phyloP scores from a whole-genome alignment of 1,140 invertebrate genomes.

The Maconellicoccus hirsutus region DNA sequence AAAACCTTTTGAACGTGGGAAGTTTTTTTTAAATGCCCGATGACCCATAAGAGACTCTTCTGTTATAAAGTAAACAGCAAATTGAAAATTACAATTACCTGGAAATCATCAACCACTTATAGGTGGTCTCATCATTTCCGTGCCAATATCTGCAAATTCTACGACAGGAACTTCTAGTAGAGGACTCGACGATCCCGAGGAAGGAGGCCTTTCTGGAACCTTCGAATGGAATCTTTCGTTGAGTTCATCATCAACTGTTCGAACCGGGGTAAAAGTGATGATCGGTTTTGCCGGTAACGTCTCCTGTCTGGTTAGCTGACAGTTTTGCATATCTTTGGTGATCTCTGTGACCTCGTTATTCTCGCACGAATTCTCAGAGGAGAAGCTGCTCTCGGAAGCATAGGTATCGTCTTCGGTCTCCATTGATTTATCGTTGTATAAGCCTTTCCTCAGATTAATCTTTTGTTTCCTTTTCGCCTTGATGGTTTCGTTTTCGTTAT shows the following conservation, averaged over 20 bases:
- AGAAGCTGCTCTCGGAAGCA: not conserved
- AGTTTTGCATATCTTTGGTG: not conserved
- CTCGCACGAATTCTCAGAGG: not conserved
- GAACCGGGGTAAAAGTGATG: conserved; percentile 1
- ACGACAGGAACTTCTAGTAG: not conserved
- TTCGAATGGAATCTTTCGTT: not conserved
- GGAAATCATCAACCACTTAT: not conserved
- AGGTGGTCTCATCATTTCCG: conserved; percentile 12
- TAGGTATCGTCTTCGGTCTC: not conserved
- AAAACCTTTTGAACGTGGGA: no score
- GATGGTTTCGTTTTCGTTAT: not conserved
- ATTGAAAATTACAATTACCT: no score
- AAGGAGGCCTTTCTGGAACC: not conserved
- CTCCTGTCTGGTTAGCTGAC: not conserved
- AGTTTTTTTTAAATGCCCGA: no score
- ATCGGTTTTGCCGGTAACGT: not conserved
- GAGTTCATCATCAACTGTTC: not conserved
- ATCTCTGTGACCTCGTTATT: not conserved
- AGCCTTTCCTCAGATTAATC: not conserved
- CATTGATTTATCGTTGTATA: not conserved
- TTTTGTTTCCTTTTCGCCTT: not conserved
- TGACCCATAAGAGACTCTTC: no score
- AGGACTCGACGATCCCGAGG: not conserved
- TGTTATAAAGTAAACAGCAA: no score
- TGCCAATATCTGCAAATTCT: not conserved